Evolutionary conservation across 1,140 invertebrate genomes (phyloP).

Genomic region (Eumaeus atala): DNA sequence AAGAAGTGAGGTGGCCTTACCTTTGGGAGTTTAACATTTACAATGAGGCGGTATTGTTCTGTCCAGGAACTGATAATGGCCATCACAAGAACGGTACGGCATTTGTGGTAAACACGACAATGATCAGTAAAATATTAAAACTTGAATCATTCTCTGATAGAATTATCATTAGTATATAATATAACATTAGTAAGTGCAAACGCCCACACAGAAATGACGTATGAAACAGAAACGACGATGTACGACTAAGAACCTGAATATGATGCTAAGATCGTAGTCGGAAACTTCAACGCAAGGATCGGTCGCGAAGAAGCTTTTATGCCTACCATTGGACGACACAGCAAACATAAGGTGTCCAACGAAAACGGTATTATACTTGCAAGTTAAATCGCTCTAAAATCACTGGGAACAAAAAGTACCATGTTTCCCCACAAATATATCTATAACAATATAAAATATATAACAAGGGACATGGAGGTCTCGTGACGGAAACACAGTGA

Average conservation of each 20-base stretch:
- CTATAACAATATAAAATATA: no score
- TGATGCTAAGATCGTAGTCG: neutral
- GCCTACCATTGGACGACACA: slow-evolving; percentile 11
- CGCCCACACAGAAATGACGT: slow-evolving; percentile 21
- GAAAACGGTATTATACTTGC: slow-evolving; percentile 23
- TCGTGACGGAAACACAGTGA: slow-evolving; percentile 17
- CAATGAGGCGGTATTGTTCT: slow-evolving; percentile 20
- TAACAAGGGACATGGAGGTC: slow-evolving; percentile 27
- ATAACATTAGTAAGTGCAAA: slow-evolving; percentile 26
- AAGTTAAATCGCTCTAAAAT: slow-evolving; percentile 19
- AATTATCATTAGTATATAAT: slow-evolving; percentile 21
- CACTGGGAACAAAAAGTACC: slow-evolving; percentile 20
- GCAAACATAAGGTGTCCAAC: slow-evolving; percentile 21
- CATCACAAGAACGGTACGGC: slow-evolving; percentile 22
- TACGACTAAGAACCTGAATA: no score
- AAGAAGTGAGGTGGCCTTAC: slow-evolving; percentile 27
- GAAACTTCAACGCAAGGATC: neutral
- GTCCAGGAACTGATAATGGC: slow-evolving; percentile 17
- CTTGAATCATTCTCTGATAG: slow-evolving; percentile 23
- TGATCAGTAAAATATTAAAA: slow-evolving; percentile 10
- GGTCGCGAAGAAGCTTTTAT: neutral
- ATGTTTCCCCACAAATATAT: slow-evolving; percentile 26
- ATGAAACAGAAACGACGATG: slow-evolving; percentile 15
- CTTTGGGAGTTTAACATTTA: slow-evolving; percentile 24
- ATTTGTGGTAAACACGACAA: slow-evolving; percentile 19